Conservation (phyloP, 1,140 invertebrate genomes). For the Caenorhabditis inopinata region DNA sequence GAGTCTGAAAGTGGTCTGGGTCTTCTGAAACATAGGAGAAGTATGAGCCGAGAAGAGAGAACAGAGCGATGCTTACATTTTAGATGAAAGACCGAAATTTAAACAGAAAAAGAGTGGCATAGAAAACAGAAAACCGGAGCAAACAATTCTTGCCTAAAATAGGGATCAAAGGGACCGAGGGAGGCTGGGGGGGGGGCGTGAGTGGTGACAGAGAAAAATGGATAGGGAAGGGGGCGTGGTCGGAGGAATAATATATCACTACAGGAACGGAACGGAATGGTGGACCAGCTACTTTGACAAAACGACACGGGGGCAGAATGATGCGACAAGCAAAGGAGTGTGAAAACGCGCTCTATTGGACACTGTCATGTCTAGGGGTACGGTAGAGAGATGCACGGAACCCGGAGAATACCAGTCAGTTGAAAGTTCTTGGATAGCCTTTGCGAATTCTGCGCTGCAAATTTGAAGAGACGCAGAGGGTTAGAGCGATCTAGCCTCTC, state of each 20-base stretch:
- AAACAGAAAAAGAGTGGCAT: not conserved
- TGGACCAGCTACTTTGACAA: not conserved
- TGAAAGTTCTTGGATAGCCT: too few species aligned
- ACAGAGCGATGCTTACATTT: not conserved
- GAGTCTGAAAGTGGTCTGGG: not conserved
- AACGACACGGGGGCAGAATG: not conserved
- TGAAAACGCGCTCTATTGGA: not conserved
- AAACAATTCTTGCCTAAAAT: not conserved
- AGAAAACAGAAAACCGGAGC: not conserved
- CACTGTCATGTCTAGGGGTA: too few species aligned
- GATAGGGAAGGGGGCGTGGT: not conserved
- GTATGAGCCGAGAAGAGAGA: not conserved
- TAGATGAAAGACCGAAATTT: not conserved
- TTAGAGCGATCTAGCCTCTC: too few species aligned
- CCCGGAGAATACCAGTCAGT: too few species aligned
- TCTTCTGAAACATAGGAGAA: conserved; percentile 11
- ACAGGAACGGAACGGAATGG: not conserved
- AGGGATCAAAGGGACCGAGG: not conserved
- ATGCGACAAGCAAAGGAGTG: not conserved
- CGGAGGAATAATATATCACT: not conserved
- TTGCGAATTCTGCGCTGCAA: too few species aligned
- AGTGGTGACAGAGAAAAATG: too few species aligned
- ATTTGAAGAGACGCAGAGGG: too few species aligned
- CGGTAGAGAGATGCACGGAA: too few species aligned
- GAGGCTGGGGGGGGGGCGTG: too few species aligned